Evolutionary conservation across 2,797 vertebrate genomes (phyloP).

Genomic region (Tapirus indicus): DNA sequence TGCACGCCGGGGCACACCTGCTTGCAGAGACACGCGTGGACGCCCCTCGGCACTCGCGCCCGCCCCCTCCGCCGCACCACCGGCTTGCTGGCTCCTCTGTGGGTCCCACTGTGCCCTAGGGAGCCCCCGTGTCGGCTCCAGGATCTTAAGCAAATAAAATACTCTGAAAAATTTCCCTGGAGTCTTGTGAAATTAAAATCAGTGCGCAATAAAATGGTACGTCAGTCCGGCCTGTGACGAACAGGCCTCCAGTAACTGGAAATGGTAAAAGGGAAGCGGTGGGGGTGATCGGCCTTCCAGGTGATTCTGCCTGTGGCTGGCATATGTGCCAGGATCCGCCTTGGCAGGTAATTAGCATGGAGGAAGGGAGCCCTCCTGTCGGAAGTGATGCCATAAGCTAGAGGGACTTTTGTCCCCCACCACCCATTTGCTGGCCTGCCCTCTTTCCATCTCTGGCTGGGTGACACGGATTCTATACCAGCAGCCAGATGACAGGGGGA

Average conservation of each 20-base stretch:
- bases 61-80: not conserved
- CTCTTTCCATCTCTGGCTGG: not conserved
- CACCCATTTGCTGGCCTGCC: not conserved
- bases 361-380: constrained; percentile 37
- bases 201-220: constrained; percentile 68
- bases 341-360: constrained; percentile 72
- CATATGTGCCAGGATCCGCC: constrained; percentile 36
- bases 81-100: not conserved
- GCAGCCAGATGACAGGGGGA: not conserved
- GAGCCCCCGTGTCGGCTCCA: constrained; percentile 21
- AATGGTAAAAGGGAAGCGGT: not conserved
- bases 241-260: constrained; percentile 74
- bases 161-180: constrained; percentile 66
- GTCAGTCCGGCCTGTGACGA: constrained; percentile 54
- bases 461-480: not conserved
- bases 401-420: not conserved
- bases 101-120: not conserved
- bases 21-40: constrained; percentile 5
- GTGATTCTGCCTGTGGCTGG: constrained; percentile 62
- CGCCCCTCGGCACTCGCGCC: not conserved
- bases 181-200: constrained; percentile 82
- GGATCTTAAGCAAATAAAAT: constrained; percentile 80
- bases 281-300: constrained; percentile 61
- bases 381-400: constrained; percentile 64
- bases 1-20: constrained; percentile 67